These are phyloP conservation scores for Aphrophora alni DNA, from an alignment of 2,888 invertebrate genomes.

Conservation along the genomic window DNA sequence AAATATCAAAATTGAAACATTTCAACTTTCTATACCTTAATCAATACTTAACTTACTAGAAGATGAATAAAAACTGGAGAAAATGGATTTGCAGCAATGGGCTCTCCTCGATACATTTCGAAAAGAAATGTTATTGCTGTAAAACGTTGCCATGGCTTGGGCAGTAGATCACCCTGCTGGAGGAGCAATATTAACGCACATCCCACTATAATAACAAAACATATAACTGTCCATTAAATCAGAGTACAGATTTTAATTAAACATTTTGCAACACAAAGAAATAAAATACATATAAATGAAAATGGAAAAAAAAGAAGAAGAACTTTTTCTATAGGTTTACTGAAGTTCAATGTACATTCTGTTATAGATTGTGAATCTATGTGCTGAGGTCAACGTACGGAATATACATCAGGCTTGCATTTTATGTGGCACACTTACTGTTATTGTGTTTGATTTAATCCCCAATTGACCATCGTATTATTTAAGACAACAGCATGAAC, in stretches of 20 bases:
- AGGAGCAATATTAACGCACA: conserved; percentile 67
- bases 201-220: conserved; percentile 60
- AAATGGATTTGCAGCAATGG: conserved; percentile 73
- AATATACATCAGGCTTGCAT: too few relatives aligned
- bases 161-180: conserved; percentile 73
- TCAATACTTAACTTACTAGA: conserved; percentile 66
- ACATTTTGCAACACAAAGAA: not conserved
- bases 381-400: too few relatives aligned
- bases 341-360: too few relatives aligned
- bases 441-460: too few relatives aligned
- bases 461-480: too few relatives aligned
- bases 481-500: too few relatives aligned
- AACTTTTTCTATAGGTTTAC: too few relatives aligned
- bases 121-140: conserved; percentile 72
- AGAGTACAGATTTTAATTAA: conserved; percentile 45
- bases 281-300: conserved; percentile 4
- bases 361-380: too few relatives aligned
- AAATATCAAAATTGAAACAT: too few relatives aligned
- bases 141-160: conserved; percentile 70
- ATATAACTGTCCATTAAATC: conserved; percentile 44
- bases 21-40: too few relatives aligned
- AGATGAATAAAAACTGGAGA: conserved; percentile 72
- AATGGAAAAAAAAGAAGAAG: not conserved
- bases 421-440: too few relatives aligned
- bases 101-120: conserved; percentile 73